Percentiles rank a stretch among this genome's conserved stretches.
phyloP scores from a whole-genome alignment of 2,888 invertebrate genomes.

The Nasonia oneida region DNA sequence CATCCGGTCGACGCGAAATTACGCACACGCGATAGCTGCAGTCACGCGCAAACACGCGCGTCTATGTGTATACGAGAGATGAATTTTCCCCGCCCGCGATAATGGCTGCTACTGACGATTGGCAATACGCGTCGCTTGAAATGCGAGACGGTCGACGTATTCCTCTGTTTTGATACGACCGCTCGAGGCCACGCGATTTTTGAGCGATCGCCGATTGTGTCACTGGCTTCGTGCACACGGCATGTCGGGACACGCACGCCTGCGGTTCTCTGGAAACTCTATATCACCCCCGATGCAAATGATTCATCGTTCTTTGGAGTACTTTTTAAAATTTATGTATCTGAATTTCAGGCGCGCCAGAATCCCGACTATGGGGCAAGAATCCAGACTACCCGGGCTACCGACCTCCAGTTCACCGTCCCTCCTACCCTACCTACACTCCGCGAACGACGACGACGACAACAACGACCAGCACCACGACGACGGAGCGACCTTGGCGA shows the following conservation, averaged over 20 bases:
- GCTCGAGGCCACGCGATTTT: background rate
- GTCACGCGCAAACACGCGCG: background rate
- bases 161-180: background rate
- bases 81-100: constrained; percentile 12
- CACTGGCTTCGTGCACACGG: background rate
- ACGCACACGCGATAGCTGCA: constrained; percentile 11
- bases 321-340: too few species aligned
- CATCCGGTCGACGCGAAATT: constrained; percentile 24
- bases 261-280: too few species aligned
- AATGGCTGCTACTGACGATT: background rate
- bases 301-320: background rate
- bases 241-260: too few species aligned
- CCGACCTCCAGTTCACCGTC: background rate
- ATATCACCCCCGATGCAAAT: background rate
- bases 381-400: constrained; percentile 69
- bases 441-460: constrained; percentile 62
- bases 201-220: background rate
- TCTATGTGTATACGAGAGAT: background rate
- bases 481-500: constrained; percentile 70
- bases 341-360: constrained; percentile 71
- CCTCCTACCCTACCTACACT: constrained; percentile 37
- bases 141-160: background rate
- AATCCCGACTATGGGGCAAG: constrained; percentile 74
- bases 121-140: background rate
- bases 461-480: constrained; percentile 60